phyloP scores from a whole-genome alignment of 2,797 vertebrate genomes.

The Hippoglossus hippoglossus region DNA sequence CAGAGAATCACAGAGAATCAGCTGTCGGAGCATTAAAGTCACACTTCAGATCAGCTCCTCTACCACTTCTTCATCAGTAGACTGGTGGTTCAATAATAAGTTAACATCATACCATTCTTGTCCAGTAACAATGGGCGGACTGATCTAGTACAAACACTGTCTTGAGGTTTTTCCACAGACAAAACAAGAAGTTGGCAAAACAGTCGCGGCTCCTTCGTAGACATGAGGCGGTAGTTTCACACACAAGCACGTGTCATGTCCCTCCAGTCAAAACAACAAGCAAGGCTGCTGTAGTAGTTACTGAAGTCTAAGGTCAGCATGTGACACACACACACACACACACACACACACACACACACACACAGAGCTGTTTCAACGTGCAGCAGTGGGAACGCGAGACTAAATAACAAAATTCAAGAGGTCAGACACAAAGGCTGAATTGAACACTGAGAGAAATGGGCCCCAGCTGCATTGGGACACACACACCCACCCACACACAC shows the following conservation, averaged over 20 bases:
- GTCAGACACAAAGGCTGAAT: slow-evolving; percentile 61
- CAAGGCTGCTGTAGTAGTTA: slow-evolving; percentile 45
- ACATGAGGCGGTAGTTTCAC: slow-evolving; percentile 44
- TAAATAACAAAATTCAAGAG: slow-evolving; percentile 58
- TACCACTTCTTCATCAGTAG: slow-evolving; percentile 22
- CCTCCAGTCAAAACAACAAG: slow-evolving; percentile 69
- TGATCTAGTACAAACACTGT: slow-evolving; percentile 54
- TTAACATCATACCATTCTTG: slow-evolving; percentile 54
- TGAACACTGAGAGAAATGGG: slow-evolving; percentile 42
- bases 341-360: slow-evolving; percentile 13
- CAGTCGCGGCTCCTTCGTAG: slow-evolving; percentile 39
- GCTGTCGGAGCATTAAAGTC: background rate
- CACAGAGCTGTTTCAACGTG: slow-evolving; percentile 37
- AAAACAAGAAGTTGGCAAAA: slow-evolving; percentile 73
- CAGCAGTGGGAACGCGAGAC: slow-evolving; percentile 49
- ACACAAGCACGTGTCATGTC: slow-evolving; percentile 33
- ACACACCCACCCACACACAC: slow-evolving; percentile 6
- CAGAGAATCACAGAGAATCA: slow-evolving; percentile 4
- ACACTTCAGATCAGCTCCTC: slow-evolving; percentile 15
- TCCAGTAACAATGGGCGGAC: slow-evolving; percentile 59
- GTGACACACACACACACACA: slow-evolving; percentile 44
- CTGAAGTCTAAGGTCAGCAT: slow-evolving; percentile 47
- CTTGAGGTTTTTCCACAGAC: slow-evolving; percentile 62
- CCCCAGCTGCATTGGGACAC: slow-evolving; percentile 50
- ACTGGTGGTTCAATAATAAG: slow-evolving; percentile 40